These are phyloP conservation scores for Ametastegia equiseti DNA, from an alignment of 2,888 invertebrate species.

Conservation along the genomic window DNA sequence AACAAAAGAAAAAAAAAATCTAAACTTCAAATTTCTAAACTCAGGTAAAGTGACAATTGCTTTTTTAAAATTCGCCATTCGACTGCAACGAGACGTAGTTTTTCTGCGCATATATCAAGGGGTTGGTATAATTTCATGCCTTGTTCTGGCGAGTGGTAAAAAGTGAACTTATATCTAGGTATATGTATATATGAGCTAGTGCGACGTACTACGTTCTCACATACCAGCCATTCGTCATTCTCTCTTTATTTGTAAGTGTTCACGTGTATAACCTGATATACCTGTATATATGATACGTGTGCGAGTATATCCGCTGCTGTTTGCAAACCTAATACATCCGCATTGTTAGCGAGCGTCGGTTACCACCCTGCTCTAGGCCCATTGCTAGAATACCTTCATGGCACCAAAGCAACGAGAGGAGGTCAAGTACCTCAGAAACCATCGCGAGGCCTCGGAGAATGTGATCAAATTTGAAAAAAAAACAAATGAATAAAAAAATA, in stretches of 20 bases:
- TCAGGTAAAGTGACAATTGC: neutral
- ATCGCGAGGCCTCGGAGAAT: neutral
- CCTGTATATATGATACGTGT: no score
- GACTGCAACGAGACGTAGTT: neutral
- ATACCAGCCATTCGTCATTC: constrained; percentile 20
- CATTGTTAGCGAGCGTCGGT: constrained; percentile 39
- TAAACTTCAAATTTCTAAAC: neutral
- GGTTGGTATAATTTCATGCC: neutral
- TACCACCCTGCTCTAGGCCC: constrained; percentile 10
- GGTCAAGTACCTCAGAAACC: constrained; percentile 38
- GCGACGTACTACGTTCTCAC: neutral
- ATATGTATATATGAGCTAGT: neutral
- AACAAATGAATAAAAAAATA: no score
- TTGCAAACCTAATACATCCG: constrained; percentile 42
- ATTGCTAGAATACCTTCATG: constrained; percentile 37
- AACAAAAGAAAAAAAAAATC: neutral
- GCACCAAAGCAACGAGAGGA: neutral
- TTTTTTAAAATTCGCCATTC: neutral
- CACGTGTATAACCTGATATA: no score
- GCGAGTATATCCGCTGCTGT: constrained; percentile 19
- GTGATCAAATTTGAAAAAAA: no score
- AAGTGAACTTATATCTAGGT: neutral
- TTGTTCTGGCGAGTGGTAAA: neutral
- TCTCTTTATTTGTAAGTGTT: no score
- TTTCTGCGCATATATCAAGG: neutral